phyloP scores from a whole-genome alignment of 1,140 invertebrate genomes.

The Cydia strobilella region DNA sequence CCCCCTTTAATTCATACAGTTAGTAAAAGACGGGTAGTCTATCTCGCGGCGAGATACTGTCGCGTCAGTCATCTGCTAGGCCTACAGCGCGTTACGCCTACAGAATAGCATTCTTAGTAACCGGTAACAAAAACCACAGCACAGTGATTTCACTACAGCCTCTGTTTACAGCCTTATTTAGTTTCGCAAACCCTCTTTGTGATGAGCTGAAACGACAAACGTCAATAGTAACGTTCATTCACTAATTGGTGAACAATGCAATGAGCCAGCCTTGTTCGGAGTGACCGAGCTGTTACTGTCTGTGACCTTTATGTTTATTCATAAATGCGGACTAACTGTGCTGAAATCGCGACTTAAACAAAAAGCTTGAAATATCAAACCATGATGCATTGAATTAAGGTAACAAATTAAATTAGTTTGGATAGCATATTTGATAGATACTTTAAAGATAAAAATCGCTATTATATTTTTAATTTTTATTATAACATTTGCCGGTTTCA shows the following conservation, averaged over 20 bases:
- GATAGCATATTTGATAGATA: too few species aligned
- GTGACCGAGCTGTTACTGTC: neutral
- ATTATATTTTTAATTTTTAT: too few species aligned
- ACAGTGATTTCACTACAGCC: neutral
- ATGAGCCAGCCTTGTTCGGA: constrained; percentile 20
- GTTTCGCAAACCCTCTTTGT: constrained; percentile 14
- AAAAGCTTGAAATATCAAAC: neutral
- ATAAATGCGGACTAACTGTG: neutral
- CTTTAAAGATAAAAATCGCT: too few species aligned
- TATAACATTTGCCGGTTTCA: too few species aligned
- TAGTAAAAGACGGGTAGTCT: too few species aligned
- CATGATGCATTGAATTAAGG: neutral
- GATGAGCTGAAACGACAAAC: neutral
- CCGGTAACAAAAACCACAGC: neutral
- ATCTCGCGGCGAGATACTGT: too few species aligned
- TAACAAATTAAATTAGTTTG: neutral
- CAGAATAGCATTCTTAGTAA: neutral
- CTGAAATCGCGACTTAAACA: neutral
- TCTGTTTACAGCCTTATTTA: neutral
- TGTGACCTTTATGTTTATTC: constrained; percentile 25
- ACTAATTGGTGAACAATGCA: constrained; percentile 26
- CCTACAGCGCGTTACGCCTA: too few species aligned
- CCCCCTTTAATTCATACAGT: too few species aligned
- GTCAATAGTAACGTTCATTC: constrained; percentile 13
- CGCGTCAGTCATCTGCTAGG: too few species aligned